These are phyloP conservation scores for Drosophila lacicola DNA, from an alignment of 2,888 invertebrate genomes.

Conservation along the genomic window DNA sequence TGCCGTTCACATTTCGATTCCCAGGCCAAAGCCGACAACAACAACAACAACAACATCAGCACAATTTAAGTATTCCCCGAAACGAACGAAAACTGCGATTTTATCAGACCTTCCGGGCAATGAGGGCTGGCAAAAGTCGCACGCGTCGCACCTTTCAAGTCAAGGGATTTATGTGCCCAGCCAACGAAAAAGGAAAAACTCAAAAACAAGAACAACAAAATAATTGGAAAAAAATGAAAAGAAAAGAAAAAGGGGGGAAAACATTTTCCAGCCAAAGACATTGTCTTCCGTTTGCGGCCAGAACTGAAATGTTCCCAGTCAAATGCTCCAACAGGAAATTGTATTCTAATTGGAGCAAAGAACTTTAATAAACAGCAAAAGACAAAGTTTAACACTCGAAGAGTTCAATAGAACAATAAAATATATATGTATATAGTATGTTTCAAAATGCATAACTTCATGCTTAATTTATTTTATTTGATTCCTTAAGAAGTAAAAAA, in stretches of 20 bases:
- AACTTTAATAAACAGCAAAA: not conserved
- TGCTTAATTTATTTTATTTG: no score
- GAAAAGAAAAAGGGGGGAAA: not conserved
- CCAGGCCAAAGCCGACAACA: conserved; percentile 6
- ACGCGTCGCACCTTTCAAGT: conserved; percentile 47
- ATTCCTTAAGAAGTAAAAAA: no score
- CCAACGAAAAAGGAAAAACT: conserved; percentile 9
- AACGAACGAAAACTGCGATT: conserved; percentile 63
- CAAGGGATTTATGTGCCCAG: conserved; percentile 55
- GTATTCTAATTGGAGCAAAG: conserved; percentile 3
- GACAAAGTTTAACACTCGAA: not conserved
- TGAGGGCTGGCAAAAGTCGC: conserved; percentile 59
- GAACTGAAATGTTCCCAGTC: conserved; percentile 10
- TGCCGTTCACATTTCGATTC: conserved; percentile 34
- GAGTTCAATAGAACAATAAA: no score
- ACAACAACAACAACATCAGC: conserved; percentile 10
- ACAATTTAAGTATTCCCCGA: conserved; percentile 58
- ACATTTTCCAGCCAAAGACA: conserved; percentile 13
- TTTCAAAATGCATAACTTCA: no score
- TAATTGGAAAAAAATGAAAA: not conserved
- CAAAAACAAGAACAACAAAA: not conserved
- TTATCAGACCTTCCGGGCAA: conserved; percentile 62
- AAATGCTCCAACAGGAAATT: not conserved
- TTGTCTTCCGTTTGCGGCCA: conserved; percentile 20
- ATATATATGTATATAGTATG: no score